phyloP scores from a whole-genome alignment of 2,113 vertebrate genomes.

The Micronycteris hirsuta region DNA sequence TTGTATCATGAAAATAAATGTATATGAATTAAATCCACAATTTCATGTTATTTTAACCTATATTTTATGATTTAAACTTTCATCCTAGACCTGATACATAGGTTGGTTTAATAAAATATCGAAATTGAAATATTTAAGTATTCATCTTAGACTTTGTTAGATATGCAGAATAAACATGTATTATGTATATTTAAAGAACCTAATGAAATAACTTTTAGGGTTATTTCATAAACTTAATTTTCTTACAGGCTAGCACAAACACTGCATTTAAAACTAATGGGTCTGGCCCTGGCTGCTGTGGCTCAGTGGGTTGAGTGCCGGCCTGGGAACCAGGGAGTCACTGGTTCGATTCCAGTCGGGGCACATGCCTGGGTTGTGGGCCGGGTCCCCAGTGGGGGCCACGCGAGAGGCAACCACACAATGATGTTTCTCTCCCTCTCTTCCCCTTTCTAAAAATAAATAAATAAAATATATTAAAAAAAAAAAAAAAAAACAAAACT shows the following conservation, averaged over 20 bases:
- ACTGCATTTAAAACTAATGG: slow-evolving; percentile 19
- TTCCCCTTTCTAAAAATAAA: no score
- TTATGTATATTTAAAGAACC: background rate
- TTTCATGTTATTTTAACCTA: background rate
- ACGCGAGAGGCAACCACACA: no score
- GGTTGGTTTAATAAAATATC: background rate
- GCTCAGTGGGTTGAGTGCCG: no score
- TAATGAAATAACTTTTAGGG: background rate
- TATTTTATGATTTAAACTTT: background rate
- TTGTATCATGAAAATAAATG: background rate
- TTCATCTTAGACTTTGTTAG: slow-evolving; percentile 5
- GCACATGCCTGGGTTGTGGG: no score
- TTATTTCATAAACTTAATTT: slow-evolving; percentile 23
- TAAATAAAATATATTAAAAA: no score
- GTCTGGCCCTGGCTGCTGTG: no score
- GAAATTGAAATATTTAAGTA: background rate
- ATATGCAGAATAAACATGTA: background rate
- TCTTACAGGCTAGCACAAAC: background rate
- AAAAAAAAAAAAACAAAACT: no score
- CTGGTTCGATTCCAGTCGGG: no score
- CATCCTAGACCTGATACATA: background rate
- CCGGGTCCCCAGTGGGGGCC: no score
- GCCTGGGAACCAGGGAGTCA: no score
- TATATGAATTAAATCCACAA: background rate
- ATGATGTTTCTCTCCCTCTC: no score